Conservation (phyloP, 1,140 invertebrate species). For the Caerostris darwini region DNA sequence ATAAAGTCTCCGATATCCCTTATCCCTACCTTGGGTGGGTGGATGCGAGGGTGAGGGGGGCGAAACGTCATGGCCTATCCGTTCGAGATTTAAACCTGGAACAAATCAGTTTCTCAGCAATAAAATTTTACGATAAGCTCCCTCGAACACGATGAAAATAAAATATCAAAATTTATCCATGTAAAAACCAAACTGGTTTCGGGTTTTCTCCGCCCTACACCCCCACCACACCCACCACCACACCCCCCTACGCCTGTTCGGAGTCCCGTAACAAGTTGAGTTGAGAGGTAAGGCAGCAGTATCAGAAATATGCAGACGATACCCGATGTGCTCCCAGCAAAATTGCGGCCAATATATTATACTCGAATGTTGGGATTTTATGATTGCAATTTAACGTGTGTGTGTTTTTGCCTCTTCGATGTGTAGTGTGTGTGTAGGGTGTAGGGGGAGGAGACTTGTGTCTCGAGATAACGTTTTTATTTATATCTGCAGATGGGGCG, state of each 20-base stretch:
- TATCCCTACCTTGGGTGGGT: background rate
- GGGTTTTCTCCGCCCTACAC: background rate
- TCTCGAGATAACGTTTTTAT: slow-evolving; percentile 50
- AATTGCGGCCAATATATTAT: slow-evolving; percentile 72
- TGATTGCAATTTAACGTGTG: slow-evolving; percentile 72
- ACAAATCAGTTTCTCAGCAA: slow-evolving; percentile 75
- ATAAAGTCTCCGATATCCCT: slow-evolving; percentile 8
- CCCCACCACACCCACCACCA: too few relatives aligned
- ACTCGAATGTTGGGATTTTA: slow-evolving; percentile 64
- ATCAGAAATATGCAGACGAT: slow-evolving; percentile 72
- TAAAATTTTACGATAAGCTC: slow-evolving; percentile 76
- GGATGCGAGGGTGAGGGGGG: too few relatives aligned
- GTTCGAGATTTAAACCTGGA: slow-evolving; percentile 65
- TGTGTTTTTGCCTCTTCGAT: slow-evolving; percentile 13
- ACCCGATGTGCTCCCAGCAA: slow-evolving; percentile 27
- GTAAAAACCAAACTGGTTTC: slow-evolving; percentile 52
- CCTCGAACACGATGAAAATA: slow-evolving; percentile 60
- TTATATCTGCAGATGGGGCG: slow-evolving; percentile 15
- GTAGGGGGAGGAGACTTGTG: background rate
- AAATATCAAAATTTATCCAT: slow-evolving; percentile 68
- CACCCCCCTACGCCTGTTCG: background rate
- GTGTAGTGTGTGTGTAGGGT: background rate
- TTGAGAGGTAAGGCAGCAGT: slow-evolving; percentile 21
- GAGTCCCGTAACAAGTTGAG: slow-evolving; percentile 57
- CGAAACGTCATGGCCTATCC: slow-evolving; percentile 35